A percentile compares a stretch with the other conserved stretches of the same genome.
phyloP scores from a whole-genome alignment of 2,888 invertebrate genomes.

The Chrysomela aeneicollis region DNA sequence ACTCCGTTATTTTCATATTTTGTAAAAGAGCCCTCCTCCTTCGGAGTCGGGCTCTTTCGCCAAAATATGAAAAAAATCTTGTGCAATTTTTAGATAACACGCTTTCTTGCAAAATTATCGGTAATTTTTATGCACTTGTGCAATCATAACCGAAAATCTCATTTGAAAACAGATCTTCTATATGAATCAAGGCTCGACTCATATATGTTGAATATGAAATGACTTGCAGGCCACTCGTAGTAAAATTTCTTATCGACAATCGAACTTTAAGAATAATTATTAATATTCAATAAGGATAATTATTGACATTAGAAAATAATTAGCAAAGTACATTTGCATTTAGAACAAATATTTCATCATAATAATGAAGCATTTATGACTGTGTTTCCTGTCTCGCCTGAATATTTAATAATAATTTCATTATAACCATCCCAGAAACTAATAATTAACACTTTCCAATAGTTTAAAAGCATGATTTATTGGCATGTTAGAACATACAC shows the following conservation, averaged over 20 bases:
- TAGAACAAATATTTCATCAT: constrained; percentile 28
- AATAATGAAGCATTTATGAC: constrained; percentile 24
- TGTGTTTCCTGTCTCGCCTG: constrained; percentile 21
- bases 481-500: constrained; percentile 31
- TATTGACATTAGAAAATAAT: constrained; percentile 32
- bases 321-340: constrained; percentile 28
- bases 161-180: no score
- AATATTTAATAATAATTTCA: constrained; percentile 34
- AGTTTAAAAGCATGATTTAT: constrained; percentile 39
- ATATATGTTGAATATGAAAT: not conserved
- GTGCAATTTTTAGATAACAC: no score
- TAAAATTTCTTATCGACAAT: not conserved
- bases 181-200: no score
- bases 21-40: no score
- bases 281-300: constrained; percentile 22
- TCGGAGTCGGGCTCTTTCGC: no score
- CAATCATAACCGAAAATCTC: no score
- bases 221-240: no score
- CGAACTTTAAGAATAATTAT: not conserved
- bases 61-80: no score
- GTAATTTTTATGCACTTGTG: no score
- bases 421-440: constrained; percentile 34
- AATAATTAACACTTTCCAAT: constrained; percentile 41
- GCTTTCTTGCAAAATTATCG: no score
- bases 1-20: no score